Evolutionary conservation across 2,797 vertebrate genomes (phyloP).

Genomic region (Smutsia gigantea): DNA sequence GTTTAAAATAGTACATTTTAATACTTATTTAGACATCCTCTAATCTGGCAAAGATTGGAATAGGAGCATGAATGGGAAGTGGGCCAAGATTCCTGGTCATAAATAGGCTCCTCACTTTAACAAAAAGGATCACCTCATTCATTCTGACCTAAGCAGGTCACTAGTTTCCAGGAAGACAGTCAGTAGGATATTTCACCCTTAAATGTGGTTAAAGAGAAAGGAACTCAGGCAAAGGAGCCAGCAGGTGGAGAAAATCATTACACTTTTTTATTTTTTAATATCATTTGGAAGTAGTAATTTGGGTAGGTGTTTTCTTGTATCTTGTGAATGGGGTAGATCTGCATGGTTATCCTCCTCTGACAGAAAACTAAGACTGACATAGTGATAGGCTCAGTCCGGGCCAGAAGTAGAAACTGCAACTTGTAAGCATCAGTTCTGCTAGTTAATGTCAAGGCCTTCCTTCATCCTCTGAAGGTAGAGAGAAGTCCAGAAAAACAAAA

Average conservation of each 20-base stretch:
- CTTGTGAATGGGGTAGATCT: neutral
- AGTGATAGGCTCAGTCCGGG: neutral
- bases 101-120: neutral
- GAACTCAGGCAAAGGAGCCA: neutral
- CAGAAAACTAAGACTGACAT: neutral
- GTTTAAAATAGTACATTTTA: neutral
- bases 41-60: conserved; percentile 19
- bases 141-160: neutral
- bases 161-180: neutral
- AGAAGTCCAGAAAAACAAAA: neutral
- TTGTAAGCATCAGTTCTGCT: neutral
- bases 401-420: neutral
- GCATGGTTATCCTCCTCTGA: neutral
- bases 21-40: neutral
- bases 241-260: neutral
- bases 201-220: neutral
- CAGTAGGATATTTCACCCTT: neutral
- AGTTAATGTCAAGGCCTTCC: neutral
- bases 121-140: neutral
- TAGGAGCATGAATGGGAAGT: neutral
- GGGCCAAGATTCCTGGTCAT: neutral
- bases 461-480: neutral
- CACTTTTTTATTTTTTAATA: neutral
- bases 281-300: neutral
- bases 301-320: neutral